Conservation (phyloP, 2,888 invertebrate species). For the Thumatha senex region DNA sequence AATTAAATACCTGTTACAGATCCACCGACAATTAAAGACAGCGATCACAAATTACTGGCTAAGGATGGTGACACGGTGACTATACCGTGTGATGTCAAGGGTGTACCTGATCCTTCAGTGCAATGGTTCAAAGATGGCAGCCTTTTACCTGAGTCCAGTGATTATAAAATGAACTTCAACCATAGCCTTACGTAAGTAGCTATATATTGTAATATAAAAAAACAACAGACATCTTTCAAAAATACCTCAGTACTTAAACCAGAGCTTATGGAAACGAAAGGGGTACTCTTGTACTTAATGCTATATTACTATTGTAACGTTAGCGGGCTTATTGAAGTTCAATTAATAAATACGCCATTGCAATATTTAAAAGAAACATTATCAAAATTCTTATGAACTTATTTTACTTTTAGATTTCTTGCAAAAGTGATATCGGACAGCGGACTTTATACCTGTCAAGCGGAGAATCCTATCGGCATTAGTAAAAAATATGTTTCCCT, state of each 20-base stretch:
- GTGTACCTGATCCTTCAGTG: conserved; percentile 45
- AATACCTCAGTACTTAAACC: too few relatives aligned
- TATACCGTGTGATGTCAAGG: conserved; percentile 43
- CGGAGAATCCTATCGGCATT: conserved; percentile 39
- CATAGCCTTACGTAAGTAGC: conserved; percentile 44
- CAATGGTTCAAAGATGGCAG: conserved; percentile 43
- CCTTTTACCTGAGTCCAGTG: conserved; percentile 14
- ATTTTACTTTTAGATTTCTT: conserved; percentile 27
- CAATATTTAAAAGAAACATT: too few relatives aligned
- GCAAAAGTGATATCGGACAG: conserved; percentile 15
- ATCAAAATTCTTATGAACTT: background rate
- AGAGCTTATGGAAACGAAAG: too few relatives aligned
- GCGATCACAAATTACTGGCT: conserved; percentile 9
- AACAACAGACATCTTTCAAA: too few relatives aligned
- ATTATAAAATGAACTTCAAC: conserved; percentile 11
- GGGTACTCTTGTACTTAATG: too few relatives aligned
- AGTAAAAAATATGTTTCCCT: conserved; percentile 32
- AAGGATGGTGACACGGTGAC: conserved; percentile 32
- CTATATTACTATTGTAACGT: too few relatives aligned
- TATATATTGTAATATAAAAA: too few relatives aligned
- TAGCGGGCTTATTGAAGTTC: too few relatives aligned
- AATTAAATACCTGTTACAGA: conserved; percentile 32
- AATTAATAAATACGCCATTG: too few relatives aligned
- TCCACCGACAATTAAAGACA: conserved; percentile 39
- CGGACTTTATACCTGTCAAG: conserved; percentile 49